Evolutionary conservation across 2,797 vertebrate genomes (phyloP).

Genomic region (Darevskia nairensis): DNA sequence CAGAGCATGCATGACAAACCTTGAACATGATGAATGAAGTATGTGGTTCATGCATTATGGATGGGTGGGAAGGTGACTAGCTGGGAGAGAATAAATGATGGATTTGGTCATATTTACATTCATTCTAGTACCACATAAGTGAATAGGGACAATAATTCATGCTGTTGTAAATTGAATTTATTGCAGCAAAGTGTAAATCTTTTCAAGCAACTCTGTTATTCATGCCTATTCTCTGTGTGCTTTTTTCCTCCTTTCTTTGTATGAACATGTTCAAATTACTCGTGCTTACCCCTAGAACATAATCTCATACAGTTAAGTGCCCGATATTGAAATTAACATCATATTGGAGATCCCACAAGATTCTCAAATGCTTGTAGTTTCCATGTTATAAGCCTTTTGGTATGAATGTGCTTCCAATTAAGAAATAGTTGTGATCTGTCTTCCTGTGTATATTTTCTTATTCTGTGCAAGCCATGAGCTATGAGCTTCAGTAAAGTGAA

Average conservation of each 20-base stretch:
- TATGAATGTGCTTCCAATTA: neutral
- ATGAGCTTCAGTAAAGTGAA: neutral
- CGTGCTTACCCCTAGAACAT: neutral
- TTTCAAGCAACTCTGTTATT: neutral
- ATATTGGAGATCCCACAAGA: neutral
- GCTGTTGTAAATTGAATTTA: neutral
- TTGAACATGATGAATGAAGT: conserved; percentile 13
- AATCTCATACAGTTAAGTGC: neutral
- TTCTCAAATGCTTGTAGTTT: neutral
- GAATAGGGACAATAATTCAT: neutral
- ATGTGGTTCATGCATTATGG: neutral
- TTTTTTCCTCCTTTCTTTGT: too few species aligned
- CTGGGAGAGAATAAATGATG: neutral
- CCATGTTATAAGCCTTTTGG: neutral
- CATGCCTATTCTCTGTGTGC: neutral
- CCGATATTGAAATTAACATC: neutral
- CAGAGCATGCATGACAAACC: neutral
- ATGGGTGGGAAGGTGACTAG: neutral
- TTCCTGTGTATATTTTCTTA: neutral
- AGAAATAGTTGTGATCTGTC: neutral
- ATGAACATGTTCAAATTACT: neutral
- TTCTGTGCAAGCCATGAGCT: neutral
- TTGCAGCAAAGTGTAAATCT: neutral
- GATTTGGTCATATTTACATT: neutral
- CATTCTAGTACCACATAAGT: neutral